phyloP scores from a whole-genome alignment of 2,888 invertebrate genomes.

The Cyclophora albipunctata region DNA sequence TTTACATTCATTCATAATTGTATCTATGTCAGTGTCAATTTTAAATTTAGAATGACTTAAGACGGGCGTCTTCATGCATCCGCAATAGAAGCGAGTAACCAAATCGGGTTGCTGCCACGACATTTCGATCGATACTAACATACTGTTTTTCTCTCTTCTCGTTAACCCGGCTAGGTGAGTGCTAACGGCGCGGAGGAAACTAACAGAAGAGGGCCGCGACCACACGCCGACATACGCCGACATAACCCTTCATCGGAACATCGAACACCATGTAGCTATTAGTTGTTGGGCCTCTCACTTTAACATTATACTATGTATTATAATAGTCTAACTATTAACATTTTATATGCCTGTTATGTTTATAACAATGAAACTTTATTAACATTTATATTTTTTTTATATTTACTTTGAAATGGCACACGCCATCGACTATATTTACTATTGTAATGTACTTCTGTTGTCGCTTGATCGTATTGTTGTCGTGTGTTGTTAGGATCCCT shows the following conservation, averaged over 20 bases:
- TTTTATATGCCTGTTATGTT: constrained; percentile 75
- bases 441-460: constrained; percentile 68
- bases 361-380: constrained; percentile 73
- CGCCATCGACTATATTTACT: constrained; percentile 75
- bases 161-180: constrained; percentile 86
- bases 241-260: constrained; percentile 72
- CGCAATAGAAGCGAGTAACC: constrained; percentile 36
- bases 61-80: neutral
- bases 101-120: constrained; percentile 61
- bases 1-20: too few relatives aligned
- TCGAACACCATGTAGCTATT: constrained; percentile 73
- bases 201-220: constrained; percentile 51
- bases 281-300: constrained; percentile 74
- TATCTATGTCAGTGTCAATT: too few relatives aligned
- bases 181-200: constrained; percentile 79
- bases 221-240: constrained; percentile 48
- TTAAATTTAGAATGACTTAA: too few relatives aligned
- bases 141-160: constrained; percentile 82
- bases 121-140: constrained; percentile 79
- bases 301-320: constrained; percentile 73
- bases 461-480: constrained; percentile 70
- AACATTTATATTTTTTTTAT: constrained; percentile 46
- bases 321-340: constrained; percentile 76
- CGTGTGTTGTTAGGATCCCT: constrained; percentile 66
- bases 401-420: constrained; percentile 63